Evolutionary conservation across 2,113 vertebrate species (phyloP).

Genomic region (Echinops telfairi): DNA sequence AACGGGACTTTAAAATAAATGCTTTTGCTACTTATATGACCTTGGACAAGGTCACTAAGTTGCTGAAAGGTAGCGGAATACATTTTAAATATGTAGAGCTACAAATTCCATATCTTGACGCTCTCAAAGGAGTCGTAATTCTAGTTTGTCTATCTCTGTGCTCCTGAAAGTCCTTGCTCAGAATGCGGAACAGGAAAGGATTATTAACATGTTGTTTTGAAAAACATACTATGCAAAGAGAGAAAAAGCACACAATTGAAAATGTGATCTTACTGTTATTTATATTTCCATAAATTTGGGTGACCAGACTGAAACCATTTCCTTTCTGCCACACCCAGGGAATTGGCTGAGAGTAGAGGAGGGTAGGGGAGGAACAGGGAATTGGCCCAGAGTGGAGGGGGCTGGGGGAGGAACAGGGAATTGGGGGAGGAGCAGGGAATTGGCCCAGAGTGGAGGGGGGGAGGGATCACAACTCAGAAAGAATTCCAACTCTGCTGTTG

Average conservation of each 20-base stretch:
- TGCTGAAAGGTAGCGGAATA: not conserved
- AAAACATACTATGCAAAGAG: not conserved
- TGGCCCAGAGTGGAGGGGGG: too few species aligned
- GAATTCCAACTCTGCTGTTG: not conserved
- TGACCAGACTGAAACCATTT: not conserved
- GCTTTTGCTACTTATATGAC: not conserved
- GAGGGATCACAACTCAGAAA: not conserved
- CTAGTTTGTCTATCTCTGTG: slow-evolving; percentile 19
- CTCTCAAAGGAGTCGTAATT: not conserved
- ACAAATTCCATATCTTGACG: not conserved
- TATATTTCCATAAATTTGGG: slow-evolving; percentile 11
- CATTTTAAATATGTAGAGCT: slow-evolving; percentile 10
- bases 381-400: too few species aligned
- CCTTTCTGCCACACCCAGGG: slow-evolving; percentile 39
- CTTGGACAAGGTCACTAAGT: slow-evolving; percentile 39
- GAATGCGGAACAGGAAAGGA: not conserved
- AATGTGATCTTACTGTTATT: slow-evolving; percentile 21
- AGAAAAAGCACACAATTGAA: slow-evolving; percentile 52
- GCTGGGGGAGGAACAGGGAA: not conserved
- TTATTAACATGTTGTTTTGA: slow-evolving; percentile 35
- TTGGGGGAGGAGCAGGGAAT: too few species aligned
- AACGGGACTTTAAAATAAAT: not conserved
- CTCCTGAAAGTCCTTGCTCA: not conserved
- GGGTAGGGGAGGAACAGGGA: not conserved
- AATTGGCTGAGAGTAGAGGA: not conserved